Evolutionary conservation across 2,888 invertebrate species (phyloP), one percentile per base, ranked within the genome.

Genomic region (Parnassius mnemosyne): DNA sequence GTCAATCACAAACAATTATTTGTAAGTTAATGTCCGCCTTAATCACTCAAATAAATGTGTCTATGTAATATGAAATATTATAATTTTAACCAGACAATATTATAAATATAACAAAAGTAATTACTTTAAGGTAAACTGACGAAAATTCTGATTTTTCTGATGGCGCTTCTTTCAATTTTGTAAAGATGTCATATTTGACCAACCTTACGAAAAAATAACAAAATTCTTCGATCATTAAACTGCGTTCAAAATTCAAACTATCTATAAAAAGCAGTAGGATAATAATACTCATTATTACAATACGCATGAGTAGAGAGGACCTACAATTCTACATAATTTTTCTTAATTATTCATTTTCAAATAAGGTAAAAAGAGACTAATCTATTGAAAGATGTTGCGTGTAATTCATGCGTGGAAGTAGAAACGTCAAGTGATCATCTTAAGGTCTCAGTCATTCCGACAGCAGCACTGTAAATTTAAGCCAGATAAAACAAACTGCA

Each of bases 101-200:
- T 52, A 25, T 12, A 43, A 10, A 3, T 11, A 9, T 43, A 56
- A 42, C 20, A 52, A 42, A 55, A 47, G 9, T 47, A 47, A 55
- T 42, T 13, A 55, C 42, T 66, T 66, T 61, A 58, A 41, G 63
- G 47, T 62, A 63, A 67, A 53, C 20, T 55, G 63, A 63, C 64
- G 65, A 74, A 78, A 78, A 78, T 74, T 77, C 68, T 67, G 78
- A 85, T 87, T 78, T 78, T 74, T 77, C 68, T 67, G 78, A 85
- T 87, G 87, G 92, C 91, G 92, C 91, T 85, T 87, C 87, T 89
- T 92, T 91, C 75, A 88, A 91, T 88, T 90, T 84, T 81, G 72
- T 79, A 75, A 68, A 70, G 71, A 77, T 80, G 80, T 80, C 83
- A 81, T 76, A 76, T 65, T 53, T 69, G 61, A 51, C 53, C 64